Conservation (phyloP, 2,888 invertebrate species). For the Brenthis hecate region DNA sequence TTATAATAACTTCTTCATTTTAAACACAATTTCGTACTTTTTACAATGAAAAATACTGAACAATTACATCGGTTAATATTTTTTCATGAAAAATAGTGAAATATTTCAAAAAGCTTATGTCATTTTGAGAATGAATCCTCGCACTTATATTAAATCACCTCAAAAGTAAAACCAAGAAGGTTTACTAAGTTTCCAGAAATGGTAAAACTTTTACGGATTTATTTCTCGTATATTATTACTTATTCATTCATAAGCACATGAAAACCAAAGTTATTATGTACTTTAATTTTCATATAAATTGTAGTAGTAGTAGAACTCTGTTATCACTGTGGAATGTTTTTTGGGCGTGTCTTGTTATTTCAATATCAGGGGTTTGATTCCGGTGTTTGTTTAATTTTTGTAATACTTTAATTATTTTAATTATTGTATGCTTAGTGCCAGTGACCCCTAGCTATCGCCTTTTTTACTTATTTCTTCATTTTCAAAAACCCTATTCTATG, state of each 20-base stretch:
- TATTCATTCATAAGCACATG: slow-evolving; percentile 14
- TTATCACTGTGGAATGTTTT: neutral
- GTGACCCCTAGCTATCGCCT: no score
- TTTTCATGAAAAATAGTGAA: neutral
- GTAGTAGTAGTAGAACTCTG: neutral
- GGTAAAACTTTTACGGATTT: slow-evolving; percentile 9
- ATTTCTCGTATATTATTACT: slow-evolving; percentile 7
- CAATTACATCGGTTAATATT: no score
- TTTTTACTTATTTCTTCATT: no score
- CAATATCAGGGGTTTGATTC: neutral
- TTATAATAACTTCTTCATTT: no score
- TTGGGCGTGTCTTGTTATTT: neutral
- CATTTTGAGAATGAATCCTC: neutral
- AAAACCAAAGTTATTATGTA: slow-evolving; percentile 5
- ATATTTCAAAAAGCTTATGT: neutral
- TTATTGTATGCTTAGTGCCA: no score
- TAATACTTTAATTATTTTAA: no score
- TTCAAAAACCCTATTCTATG: no score
- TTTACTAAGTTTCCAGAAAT: slow-evolving; percentile 6
- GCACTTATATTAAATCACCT: slow-evolving; percentile 4
- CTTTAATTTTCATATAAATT: neutral
- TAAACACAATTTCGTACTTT: no score
- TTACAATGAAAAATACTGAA: no score
- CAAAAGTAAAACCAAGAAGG: neutral
- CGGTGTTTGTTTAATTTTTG: no score